Conservation (phyloP, 2,113 vertebrate species). For the Suncus etruscus region DNA sequence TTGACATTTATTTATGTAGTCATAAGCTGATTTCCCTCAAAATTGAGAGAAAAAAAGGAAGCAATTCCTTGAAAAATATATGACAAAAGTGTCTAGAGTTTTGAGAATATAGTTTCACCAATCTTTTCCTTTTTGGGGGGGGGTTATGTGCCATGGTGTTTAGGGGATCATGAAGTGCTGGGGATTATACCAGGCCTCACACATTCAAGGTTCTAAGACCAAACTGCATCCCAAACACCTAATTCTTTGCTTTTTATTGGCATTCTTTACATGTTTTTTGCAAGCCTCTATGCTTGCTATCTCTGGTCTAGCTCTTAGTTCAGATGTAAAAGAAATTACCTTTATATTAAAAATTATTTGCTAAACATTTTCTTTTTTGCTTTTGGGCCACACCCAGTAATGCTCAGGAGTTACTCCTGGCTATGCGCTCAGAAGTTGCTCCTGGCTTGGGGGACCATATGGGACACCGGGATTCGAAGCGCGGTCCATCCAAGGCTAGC, state of each 20-base stretch:
- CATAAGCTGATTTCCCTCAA: not conserved
- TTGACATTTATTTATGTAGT: slow-evolving; percentile 6
- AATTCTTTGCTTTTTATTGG: not conserved
- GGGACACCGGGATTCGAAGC: too few species aligned
- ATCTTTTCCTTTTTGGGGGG: not conserved
- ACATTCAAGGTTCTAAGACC: not conserved
- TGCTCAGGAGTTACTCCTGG: too few species aligned
- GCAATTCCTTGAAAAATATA: slow-evolving; percentile 28
- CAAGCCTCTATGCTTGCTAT: not conserved
- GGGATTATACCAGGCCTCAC: not conserved
- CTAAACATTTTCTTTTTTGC: too few species aligned
- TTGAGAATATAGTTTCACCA: not conserved
- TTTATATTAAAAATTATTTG: not conserved
- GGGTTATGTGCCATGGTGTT: not conserved
- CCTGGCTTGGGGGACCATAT: too few species aligned
- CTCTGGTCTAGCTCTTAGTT: slow-evolving; percentile 23
- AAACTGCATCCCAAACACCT: too few species aligned
- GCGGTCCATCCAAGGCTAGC: too few species aligned
- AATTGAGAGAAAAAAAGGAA: slow-evolving; percentile 11
- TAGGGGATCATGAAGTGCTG: not conserved
- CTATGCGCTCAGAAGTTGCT: too few species aligned
- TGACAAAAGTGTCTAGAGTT: slow-evolving; percentile 19
- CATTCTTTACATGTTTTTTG: not conserved
- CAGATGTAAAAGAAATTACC: not conserved
- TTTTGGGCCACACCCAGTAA: too few species aligned